Evolutionary conservation across 2,797 vertebrate genomes (phyloP), one percentile per base, ranked within the genome.

Genomic region (Alfaro cultratus): DNA sequence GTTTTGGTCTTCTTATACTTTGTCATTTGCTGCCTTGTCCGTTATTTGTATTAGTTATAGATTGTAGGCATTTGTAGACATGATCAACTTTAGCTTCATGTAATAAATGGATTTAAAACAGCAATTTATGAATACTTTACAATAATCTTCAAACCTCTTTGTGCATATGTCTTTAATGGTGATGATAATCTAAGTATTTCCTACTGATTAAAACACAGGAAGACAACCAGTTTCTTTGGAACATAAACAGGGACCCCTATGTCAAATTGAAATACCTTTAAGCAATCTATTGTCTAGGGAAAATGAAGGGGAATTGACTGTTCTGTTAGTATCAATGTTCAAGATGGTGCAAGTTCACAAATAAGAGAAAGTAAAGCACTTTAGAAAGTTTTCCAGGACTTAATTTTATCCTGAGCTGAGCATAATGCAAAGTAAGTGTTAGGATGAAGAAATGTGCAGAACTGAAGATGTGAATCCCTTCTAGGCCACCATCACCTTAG

Each of bases 391-490:
- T 90, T 60, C 55, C 80, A 47, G 31, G 74, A 92, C 90, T 94
- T 94, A 80, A 77, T 90, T 94, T 95, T 92, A 91, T 84, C 86
- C 91, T 94, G 92, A 95, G 92, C 88, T 92, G 90, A 95, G 90
- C 92, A 93, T 89, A 93, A 94, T 94, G 92, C 91, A 92, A 94
- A 95, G 90, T 95, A 94, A 95, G 90, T 95, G 92, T 94, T 95
- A 91, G 91, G 89, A 93, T 93, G 91, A 92, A 88, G 89, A 81
- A 91, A 88, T 88, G 90, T 87, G 91, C 83, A 83, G 80, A 91
- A 88, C 82, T 85, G 36, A 91, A 92, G 89, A 91, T 91, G 80
- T 73, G 80, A 85, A 94, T 89, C 88, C 91, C 94, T 92, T 89
- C 92, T 91, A 94, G 94, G 92, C 91, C 89, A 62, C n/a, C 57